phyloP scores from a whole-genome alignment of 2,888 invertebrate species.

The Blomia tropicalis region DNA sequence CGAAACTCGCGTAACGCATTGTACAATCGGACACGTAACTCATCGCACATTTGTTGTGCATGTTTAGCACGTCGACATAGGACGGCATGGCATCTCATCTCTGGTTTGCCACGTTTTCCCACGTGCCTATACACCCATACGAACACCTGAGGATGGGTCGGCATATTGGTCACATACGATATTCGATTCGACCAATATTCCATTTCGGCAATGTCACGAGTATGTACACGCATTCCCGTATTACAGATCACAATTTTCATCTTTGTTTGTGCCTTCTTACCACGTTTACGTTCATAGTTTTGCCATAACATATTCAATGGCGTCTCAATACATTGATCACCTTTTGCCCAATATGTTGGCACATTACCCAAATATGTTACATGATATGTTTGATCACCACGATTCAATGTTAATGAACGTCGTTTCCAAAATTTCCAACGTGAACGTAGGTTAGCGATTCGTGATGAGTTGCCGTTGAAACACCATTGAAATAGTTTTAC shows the following conservation, averaged over 20 bases:
- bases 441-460: not conserved
- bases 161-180: slow-evolving; percentile 83
- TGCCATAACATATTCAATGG: slow-evolving; percentile 89
- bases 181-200: slow-evolving; percentile 97
- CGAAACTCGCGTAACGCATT: slow-evolving; percentile 80
- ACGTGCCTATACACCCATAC: slow-evolving; percentile 70
- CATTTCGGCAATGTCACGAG: slow-evolving; percentile 89
- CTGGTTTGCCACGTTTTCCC: slow-evolving; percentile 83
- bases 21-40: slow-evolving; percentile 49
- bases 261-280: slow-evolving; percentile 72
- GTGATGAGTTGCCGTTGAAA: not conserved
- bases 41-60: slow-evolving; percentile 45
- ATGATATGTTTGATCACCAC: slow-evolving; percentile 82
- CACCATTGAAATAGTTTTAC: slow-evolving; percentile 9
- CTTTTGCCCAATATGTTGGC: slow-evolving; percentile 96
- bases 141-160: slow-evolving; percentile 60
- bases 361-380: slow-evolving; percentile 96
- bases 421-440: slow-evolving; percentile 30
- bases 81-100: slow-evolving; percentile 91
- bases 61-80: slow-evolving; percentile 71
- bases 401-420: slow-evolving; percentile 61
- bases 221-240: slow-evolving; percentile 84
- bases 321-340: slow-evolving; percentile 92
- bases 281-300: slow-evolving; percentile 63
- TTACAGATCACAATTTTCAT: slow-evolving; percentile 89